A percentile compares a stretch with the other conserved stretches of the same genome.
phyloP scores from a whole-genome alignment of 2,888 invertebrate genomes.

The Taphrorychus bicolor region DNA sequence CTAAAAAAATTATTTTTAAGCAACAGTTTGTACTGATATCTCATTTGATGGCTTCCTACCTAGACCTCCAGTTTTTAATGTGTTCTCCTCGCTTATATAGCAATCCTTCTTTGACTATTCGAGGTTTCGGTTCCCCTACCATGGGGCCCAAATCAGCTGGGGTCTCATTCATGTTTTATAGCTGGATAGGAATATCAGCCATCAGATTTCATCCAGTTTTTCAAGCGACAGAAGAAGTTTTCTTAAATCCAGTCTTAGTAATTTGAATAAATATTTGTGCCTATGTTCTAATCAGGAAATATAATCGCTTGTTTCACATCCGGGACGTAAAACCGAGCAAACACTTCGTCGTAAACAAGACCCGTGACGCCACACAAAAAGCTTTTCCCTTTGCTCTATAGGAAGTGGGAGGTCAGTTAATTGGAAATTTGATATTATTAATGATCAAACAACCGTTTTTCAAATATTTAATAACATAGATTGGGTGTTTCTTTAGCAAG shows the following conservation, averaged over 20 bases:
- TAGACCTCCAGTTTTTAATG: slow-evolving; percentile 97
- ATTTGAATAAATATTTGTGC: neutral
- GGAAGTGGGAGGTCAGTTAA: too few species aligned
- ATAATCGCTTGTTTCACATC: neutral
- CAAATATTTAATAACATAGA: too few species aligned
- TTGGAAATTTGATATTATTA: too few species aligned
- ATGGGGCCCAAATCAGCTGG: slow-evolving; percentile 19
- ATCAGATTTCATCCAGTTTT: neutral
- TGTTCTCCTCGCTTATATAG: slow-evolving; percentile 97
- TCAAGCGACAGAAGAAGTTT: neutral
- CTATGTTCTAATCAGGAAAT: neutral
- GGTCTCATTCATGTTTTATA: slow-evolving; percentile 26
- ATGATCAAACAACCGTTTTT: too few species aligned
- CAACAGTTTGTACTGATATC: too few species aligned
- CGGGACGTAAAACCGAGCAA: neutral
- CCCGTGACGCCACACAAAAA: neutral
- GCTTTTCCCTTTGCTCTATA: too few species aligned
- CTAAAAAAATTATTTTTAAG: too few species aligned
- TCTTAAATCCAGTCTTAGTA: neutral
- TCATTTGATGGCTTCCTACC: too few species aligned
- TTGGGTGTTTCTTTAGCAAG: too few species aligned
- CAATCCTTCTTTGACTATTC: slow-evolving; percentile 85
- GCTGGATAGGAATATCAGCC: neutral
- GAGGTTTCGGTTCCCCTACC: slow-evolving; percentile 43
- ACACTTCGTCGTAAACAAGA: neutral